phyloP scores from a whole-genome alignment of 2,113 vertebrate species.

The Myxocyprinus asiaticus region DNA sequence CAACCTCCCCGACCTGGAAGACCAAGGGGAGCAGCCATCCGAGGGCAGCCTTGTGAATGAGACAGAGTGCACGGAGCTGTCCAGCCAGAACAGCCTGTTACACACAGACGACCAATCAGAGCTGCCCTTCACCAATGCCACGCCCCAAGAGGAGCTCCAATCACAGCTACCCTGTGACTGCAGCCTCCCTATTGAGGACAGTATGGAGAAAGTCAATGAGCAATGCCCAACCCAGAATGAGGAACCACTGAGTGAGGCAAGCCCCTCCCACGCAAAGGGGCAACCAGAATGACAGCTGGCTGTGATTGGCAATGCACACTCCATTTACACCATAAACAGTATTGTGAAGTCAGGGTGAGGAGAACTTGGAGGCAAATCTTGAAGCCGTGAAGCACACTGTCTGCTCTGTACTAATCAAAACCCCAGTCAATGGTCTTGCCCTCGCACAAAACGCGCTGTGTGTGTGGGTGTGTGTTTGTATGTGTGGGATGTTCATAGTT shows the following conservation, averaged over 20 bases:
- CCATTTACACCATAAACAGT: slow-evolving; percentile 30
- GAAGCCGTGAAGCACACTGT: slow-evolving; percentile 33
- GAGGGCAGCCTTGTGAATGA: slow-evolving; percentile 63
- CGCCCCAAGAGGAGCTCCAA: slow-evolving; percentile 69
- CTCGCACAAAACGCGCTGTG: slow-evolving; percentile 15
- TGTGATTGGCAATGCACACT: slow-evolving; percentile 34
- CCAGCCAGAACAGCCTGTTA: slow-evolving; percentile 47
- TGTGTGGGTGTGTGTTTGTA: neutral
- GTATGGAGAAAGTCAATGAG: slow-evolving; percentile 70
- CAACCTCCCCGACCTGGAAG: slow-evolving; percentile 74
- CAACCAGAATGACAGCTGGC: slow-evolving; percentile 47
- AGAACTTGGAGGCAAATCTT: slow-evolving; percentile 14
- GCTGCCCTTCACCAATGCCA: slow-evolving; percentile 59
- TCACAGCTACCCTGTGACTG: slow-evolving; percentile 74
- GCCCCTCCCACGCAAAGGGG: neutral
- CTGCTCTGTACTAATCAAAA: slow-evolving; percentile 17
- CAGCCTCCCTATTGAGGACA: slow-evolving; percentile 66
- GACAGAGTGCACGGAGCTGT: slow-evolving; percentile 57
- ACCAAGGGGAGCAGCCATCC: slow-evolving; percentile 67
- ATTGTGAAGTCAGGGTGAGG: slow-evolving; percentile 33
- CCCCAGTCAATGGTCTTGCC: slow-evolving; percentile 5
- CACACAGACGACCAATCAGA: slow-evolving; percentile 60
- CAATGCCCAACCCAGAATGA: slow-evolving; percentile 53
- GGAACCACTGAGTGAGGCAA: slow-evolving; percentile 13
- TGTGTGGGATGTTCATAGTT: neutral